Evolutionary conservation across 2,888 invertebrate genomes (phyloP), one percentile per base, ranked within the genome.

Genomic region (Lagria hirta): DNA sequence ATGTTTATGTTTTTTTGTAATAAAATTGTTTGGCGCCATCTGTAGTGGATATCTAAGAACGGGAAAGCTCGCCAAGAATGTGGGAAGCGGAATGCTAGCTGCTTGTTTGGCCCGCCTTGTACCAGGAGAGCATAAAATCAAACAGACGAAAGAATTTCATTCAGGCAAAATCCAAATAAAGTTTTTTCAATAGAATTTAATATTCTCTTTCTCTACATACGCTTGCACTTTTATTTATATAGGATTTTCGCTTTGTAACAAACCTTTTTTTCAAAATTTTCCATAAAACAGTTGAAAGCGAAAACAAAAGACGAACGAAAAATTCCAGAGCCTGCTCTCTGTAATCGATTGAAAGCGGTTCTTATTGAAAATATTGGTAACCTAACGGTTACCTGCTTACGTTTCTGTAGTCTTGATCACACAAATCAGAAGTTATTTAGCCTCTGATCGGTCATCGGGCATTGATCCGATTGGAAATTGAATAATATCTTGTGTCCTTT

Each of bases 81-180:
- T 54, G 52, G 57, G 55, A 57, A 62, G 58, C 55, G 64, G 66
- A 62, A 66, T 65, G 64, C 55, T 57, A 57, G 61, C 58, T 62
- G 61, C 61, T 57, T 60, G 58, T 41, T 41, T 53, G 65, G 66
- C 65, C 65, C 65, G 66, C 65, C 61, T 57, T 49, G 45, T 57
- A 64, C 51, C 53, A 59, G 64, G 66, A 45, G 38, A 48, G 18
- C 59, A 66, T 48, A 41, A 57, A 18, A 7, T 11, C 5, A 24
- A 45, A 40, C 35, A 57, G 53, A 40, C 53, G 14, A 20, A 32
- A 43, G 51, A 54, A 47, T 14, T 15, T 47, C 36, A n/a, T n/a
- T n/a, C n/a, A n/a, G n/a, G 13, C 15, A 12, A 24, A 1, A 16
- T 10, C 8, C 21, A 33, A 8, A 17, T 16, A n/a, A n/a, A n/a